Percentiles rank a stretch among this genome's conserved stretches.
Evolutionary conservation across 2,113 vertebrate species (phyloP).

Genomic region (Oenanthe melanoleuca): DNA sequence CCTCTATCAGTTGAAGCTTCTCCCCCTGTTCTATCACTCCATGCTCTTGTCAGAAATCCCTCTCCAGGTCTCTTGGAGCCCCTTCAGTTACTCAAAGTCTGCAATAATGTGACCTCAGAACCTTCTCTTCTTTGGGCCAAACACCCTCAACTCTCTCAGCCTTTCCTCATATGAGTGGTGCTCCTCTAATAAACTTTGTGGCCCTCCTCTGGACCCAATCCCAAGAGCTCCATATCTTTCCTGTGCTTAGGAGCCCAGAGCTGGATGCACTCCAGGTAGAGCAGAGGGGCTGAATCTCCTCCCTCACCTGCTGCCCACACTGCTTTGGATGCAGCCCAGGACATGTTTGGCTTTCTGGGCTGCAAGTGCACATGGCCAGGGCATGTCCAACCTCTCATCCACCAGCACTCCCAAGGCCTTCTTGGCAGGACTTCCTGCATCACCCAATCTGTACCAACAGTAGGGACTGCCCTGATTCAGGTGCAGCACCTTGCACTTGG

Average conservation of each 20-base stretch:
- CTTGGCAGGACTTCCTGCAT: neutral
- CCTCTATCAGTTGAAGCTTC: neutral
- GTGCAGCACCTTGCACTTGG: neutral
- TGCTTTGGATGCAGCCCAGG: neutral
- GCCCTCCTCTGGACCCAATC: neutral
- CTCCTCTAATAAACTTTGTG: neutral
- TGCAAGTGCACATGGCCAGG: neutral
- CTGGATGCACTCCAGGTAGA: neutral
- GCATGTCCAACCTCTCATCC: neutral
- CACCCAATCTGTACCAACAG: fast-evolving
- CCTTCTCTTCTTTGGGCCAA: neutral
- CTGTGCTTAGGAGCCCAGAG: neutral
- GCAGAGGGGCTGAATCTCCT: neutral
- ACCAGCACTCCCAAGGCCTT: neutral
- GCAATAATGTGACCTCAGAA: neutral
- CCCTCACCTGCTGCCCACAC: neutral
- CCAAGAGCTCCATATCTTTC: neutral
- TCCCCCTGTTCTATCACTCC: neutral
- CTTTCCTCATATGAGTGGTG: neutral
- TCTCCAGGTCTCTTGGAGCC: neutral
- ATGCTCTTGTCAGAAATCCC: neutral
- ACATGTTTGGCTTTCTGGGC: neutral
- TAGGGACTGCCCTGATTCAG: neutral
- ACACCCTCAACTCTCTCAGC: neutral
- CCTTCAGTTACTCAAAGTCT: neutral